These are phyloP conservation scores for Pemphredon lugubris DNA, from an alignment of 2,888 invertebrate species.

Conservation along the genomic window DNA sequence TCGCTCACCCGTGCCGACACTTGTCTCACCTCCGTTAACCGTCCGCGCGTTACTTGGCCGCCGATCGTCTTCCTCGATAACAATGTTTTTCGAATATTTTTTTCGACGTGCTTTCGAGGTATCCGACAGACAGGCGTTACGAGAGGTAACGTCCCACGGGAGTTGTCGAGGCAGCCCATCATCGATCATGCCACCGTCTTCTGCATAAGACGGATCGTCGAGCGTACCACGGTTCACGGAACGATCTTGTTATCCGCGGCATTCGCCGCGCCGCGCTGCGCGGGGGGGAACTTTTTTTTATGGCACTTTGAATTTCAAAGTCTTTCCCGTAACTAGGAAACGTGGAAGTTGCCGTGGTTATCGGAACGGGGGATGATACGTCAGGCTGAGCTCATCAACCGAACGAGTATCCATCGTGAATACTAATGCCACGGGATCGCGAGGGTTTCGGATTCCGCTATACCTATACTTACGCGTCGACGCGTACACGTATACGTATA, in stretches of 20 bases:
- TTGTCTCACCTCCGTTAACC: no score
- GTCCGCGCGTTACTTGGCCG: no score
- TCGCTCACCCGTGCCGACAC: no score
- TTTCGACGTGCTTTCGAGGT: slow-evolving; percentile 8
- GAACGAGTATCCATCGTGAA: slow-evolving; percentile 69
- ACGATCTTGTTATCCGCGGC: slow-evolving; percentile 44
- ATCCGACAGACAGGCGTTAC: slow-evolving; percentile 11
- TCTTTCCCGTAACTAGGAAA: slow-evolving; percentile 23
- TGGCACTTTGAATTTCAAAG: slow-evolving; percentile 47
- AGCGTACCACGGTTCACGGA: neutral
- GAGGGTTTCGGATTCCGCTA: slow-evolving; percentile 20
- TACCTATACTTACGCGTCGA: slow-evolving; percentile 30
- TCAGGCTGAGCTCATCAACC: slow-evolving; percentile 72
- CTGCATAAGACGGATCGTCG: slow-evolving; percentile 21
- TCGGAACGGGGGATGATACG: slow-evolving; percentile 61
- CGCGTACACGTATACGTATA: neutral
- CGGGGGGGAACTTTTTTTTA: slow-evolving; percentile 38
- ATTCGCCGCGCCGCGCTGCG: neutral
- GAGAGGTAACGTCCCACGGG: slow-evolving; percentile 1
- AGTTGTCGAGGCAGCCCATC: neutral
- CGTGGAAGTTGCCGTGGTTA: slow-evolving; percentile 32
- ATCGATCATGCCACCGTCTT: slow-evolving; percentile 33
- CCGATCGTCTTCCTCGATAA: no score
- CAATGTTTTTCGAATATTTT: neutral
- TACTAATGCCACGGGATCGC: slow-evolving; percentile 68